Percentiles rank a stretch among this genome's conserved stretches.
Conservation (phyloP, 2,797 vertebrate genomes). For the Emydoidea blandingii region DNA sequence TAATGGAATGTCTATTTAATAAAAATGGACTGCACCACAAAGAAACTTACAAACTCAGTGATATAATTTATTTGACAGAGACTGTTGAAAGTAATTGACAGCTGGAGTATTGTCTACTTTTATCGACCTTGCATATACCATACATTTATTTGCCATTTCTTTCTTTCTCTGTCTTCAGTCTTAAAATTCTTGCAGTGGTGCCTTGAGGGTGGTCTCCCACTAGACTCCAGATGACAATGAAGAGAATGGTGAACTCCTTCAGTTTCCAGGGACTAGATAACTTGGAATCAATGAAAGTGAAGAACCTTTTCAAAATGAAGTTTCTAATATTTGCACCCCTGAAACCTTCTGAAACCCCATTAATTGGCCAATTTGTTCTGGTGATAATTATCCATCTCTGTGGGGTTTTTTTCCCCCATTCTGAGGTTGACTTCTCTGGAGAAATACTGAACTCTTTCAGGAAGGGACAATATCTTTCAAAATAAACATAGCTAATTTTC, state of each 20-base stretch:
- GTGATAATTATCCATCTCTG: neutral
- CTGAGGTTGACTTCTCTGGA: neutral
- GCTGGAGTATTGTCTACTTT: neutral
- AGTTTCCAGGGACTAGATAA: neutral
- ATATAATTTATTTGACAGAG: neutral
- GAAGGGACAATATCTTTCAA: neutral
- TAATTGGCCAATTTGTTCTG: neutral
- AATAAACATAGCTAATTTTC: neutral
- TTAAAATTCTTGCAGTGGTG: neutral
- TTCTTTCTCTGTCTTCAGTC: neutral
- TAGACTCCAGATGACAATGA: neutral
- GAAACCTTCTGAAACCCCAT: neutral
- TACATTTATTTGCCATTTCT: slow-evolving; percentile 16
- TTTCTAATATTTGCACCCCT: neutral
- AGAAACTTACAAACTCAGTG: neutral
- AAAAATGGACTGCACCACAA: neutral
- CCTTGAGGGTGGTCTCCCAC: neutral
- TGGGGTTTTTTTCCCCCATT: neutral
- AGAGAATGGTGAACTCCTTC: neutral
- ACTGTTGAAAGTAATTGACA: neutral
- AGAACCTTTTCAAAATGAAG: neutral
- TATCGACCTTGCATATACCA: neutral
- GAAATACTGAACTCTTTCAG: neutral
- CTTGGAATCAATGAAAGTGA: neutral
- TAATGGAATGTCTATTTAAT: neutral